Evolutionary conservation across 2,113 vertebrate species (phyloP).

Genomic region (Pituophis catenifer): DNA sequence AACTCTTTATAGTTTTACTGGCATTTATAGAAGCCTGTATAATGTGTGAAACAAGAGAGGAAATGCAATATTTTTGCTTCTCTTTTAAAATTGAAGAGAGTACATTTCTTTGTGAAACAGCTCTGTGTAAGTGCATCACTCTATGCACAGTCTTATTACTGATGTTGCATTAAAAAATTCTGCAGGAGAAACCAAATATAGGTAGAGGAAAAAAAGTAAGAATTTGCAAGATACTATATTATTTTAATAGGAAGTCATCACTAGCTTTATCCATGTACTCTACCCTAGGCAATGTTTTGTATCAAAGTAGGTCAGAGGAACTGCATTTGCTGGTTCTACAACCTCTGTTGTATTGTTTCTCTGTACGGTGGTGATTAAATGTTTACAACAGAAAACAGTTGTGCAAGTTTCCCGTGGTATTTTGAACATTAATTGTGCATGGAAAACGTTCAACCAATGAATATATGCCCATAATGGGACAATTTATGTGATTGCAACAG

Average conservation of each 20-base stretch:
- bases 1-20: background rate
- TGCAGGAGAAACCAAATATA: background rate
- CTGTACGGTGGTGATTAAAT: background rate
- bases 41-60: background rate
- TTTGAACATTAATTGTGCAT: background rate
- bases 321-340: background rate
- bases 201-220: background rate
- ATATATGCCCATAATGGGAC: background rate
- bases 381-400: background rate
- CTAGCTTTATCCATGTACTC: background rate
- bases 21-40: background rate
- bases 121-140: background rate
- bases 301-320: too few relatives aligned
- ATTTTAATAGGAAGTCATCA: background rate
- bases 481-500: background rate
- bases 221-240: background rate
- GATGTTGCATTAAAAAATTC: background rate
- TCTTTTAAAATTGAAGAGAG: background rate
- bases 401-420: background rate
- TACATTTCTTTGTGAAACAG: background rate
- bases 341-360: background rate
- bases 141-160: background rate
- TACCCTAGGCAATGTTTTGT: too few relatives aligned
- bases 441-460: background rate
- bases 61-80: background rate